Base-by-base conservation (phyloP, 1,140 invertebrate species). In the Procambarus clarkii region DNA sequence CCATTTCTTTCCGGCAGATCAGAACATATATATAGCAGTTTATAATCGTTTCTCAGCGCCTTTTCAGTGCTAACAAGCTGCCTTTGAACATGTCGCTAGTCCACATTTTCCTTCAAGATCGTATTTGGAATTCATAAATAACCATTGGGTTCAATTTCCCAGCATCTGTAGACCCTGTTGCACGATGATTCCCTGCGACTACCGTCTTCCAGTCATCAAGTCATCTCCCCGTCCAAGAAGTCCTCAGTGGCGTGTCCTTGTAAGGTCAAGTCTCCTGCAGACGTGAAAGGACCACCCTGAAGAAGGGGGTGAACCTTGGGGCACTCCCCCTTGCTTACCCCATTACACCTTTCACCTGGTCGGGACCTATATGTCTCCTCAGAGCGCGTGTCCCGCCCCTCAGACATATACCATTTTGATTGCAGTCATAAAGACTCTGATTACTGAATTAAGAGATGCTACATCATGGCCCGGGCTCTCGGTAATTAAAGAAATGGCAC, bases 401-500 rank as follows among this genome's bases (percentile, higher is more conserved):
- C 60, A 11, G 60, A 64, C 60, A 64, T 64, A 74, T 34, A 74
- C 24, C 69, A 74, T 74, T 34, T 34, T 74, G 69, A 74, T 74
- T 74, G 69, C 11, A 34, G 69, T 74, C 69, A 34, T 74, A 74
- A 74, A 34, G n/a, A 24, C 69, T 34, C 69, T 74, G 69, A 74
- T 74, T 74, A 34, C n/a, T 74, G 69, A 74, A 74, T 74, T 74
- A 74, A 24, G 69, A 74, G 69, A 24, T 2, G 69, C 69, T 74
- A 34, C 69, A 74, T 74, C 69, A 74, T 74, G n/a, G n/a, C 24
- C 7, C n/a, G 8, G n/a, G 69, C 5, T 74, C 69, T 24, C n/a
- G 69, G n/a, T n/a, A 69, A 69, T n/a, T 69, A n/a, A 69, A 69
- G 18, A n/a, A 69, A 69, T 74, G 69, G 69, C 69, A 34, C n/a